Evolutionary conservation across 2,888 invertebrate species (phyloP), one percentile per base, ranked within the genome.

Genomic region (Phalera bucephala): DNA sequence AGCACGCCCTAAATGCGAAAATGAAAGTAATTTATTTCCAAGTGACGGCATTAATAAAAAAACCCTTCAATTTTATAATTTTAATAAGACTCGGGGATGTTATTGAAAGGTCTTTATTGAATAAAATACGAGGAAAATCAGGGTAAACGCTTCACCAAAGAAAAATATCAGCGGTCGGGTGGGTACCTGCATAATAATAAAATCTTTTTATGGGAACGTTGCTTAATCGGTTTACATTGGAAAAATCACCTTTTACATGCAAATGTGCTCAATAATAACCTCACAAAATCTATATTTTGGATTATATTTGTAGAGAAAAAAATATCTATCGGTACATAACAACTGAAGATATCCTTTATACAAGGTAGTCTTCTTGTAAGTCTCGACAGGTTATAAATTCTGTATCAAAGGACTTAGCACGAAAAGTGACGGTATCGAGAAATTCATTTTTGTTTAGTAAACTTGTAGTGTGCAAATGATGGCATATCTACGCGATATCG

Each of bases 91-190:
- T 47, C 54, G 59, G 75, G 72, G 73, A 69, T 73, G 73, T 72
- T 78, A 77, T 79, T 79, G 75, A 77, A 75, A 75, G 70, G 58
- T 53, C 62, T 68, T 66, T 71, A 70, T 72, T 75, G 65, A 72
- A 75, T 71, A 62, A 70, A 77, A 68, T 56, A 56, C 53, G 46
- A 13, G 51, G 65, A 69, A 72, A 80, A 74, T 74, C 67, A 60
- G 61, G 64, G 63, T 59, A 69, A 64, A 68, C 51, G 60, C 46
- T 55, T 45, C 47, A 47, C 55, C 57, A 63, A 66, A 57, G 60
- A 65, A 71, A 73, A 74, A 72, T 65, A 72, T 61, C 64, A 61
- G 4, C 29, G 22, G 52, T 59, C 47, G 59, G n/a, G n/a, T n/a
- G n/a, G 49, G 48, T 55, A 56, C 40, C 40, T 45, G 39, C 56